Evolutionary conservation across 2,888 invertebrate species (phyloP), one percentile per base, ranked within the genome.

Genomic region (Neoaliturus tenellus): DNA sequence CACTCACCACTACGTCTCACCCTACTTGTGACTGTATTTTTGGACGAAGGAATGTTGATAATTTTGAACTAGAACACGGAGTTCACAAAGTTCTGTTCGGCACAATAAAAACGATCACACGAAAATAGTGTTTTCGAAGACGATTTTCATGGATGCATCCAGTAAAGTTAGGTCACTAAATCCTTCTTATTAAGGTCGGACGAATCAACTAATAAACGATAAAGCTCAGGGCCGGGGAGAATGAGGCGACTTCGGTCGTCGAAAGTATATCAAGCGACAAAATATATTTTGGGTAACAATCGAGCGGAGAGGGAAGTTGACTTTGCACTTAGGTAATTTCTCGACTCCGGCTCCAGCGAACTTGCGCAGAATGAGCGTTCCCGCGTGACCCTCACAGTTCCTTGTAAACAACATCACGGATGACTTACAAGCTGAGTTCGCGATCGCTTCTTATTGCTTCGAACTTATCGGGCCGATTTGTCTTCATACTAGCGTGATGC

Each of bases 291-390:
- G 71, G 2, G 71, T 35, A 71, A 71, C 71, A 71, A 71, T 71
- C 71, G 20, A 20, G 71, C 41, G 41, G 71, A 71, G 71, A 71
- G 71, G 35, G 71, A 71, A 71, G 71, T 71, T 71, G 71, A 81
- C 81, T 81, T 67, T 67, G 39, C 81, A 81, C 81, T 81, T 81
- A 81, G 81, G 67, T 81, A 81, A 81, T 81, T 67, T 67, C 67
- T 67, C 44, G 81, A 28, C 67, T 81, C 67, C 67, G 67, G 39
- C 25, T 67, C 20, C 41, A 71, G 41, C n/a, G 39, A 33, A 69
- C 12, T 20, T 35, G n/a, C 71, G 35, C n/a, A 41, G 39, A 33
- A 69, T 1, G 6, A 33, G n/a, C 71, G 35, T 20, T 0, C 39
- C 5, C 71, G 41, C 23, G 41, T 33, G 71, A 71, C 71, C 39